Evolutionary conservation across 2,888 invertebrate genomes (phyloP).

Genomic region (Agrochola lychnidis): DNA sequence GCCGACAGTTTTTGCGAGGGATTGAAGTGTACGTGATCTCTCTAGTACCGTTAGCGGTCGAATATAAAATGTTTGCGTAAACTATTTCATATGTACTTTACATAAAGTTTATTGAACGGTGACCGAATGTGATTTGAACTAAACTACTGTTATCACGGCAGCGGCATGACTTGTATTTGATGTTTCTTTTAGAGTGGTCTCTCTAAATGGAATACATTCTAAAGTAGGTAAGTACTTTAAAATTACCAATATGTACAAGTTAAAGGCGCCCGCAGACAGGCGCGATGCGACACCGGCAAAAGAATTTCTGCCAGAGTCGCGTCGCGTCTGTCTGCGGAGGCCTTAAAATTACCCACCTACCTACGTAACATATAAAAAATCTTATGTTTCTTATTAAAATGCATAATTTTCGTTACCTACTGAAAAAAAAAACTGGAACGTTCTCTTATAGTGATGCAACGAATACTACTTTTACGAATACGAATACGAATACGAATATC

Average conservation of each 20-base stretch:
- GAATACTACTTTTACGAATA: too few species aligned
- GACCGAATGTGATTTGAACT: slow-evolving; percentile 35
- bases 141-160: slow-evolving; percentile 32
- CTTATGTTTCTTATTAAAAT: not conserved
- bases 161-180: slow-evolving; percentile 22
- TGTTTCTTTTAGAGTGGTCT: slow-evolving; percentile 30
- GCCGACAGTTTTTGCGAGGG: slow-evolving; percentile 29
- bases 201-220: slow-evolving; percentile 35
- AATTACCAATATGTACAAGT: not conserved
- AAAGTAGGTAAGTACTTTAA: slow-evolving; percentile 19
- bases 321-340: too few species aligned
- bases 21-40: slow-evolving; percentile 30
- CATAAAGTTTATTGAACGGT: slow-evolving; percentile 60
- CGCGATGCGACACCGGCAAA: too few species aligned
- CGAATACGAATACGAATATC: too few species aligned
- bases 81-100: slow-evolving; percentile 45
- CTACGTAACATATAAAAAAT: not conserved
- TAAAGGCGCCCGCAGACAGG: too few species aligned
- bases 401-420: not conserved
- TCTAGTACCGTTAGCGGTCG: slow-evolving; percentile 45
- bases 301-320: too few species aligned
- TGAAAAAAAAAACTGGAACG: not conserved
- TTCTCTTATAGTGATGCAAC: too few species aligned
- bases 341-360: not conserved
- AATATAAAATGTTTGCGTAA: slow-evolving; percentile 51